Base-by-base conservation (phyloP, 2,797 vertebrate species). In the Sus cebifrons region DNA sequence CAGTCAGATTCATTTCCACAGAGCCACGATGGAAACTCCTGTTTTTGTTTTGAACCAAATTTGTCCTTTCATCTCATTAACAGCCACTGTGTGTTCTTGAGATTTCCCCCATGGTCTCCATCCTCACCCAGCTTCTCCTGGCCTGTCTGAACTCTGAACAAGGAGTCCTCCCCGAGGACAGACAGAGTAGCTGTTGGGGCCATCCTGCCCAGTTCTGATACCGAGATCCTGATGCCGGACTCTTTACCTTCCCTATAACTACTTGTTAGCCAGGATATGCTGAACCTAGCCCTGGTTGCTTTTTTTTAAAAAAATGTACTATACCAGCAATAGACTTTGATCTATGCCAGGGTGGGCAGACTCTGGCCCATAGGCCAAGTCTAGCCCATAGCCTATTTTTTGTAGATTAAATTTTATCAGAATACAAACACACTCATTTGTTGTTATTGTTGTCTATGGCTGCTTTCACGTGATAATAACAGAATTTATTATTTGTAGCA, bases 401-500 rank as follows among this genome's bases (percentile, higher is more conserved):
- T 32, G 21, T 52, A 73, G 77, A 25, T 77, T 64, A 92, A 85
- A n/a, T 79, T 44, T 62, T 89, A 40, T 17, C 93, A 75, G 86
- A 86, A 64, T 71, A 74, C 23, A 96, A 77, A 56, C 23, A 27
- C 25, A n/a, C 64, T 86, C 1, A 6, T 49, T 49, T 88, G 27
- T 78, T 15, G 32, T 32, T n/a, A n/a, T n/a, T 58, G 67, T 49
- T 83, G 8, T 83, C 20, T 78, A 6, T 89, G 40, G 11, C 36
- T 96, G 29, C 15, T 88, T 94, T 90, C 14, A 27, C 6, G 11
- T 20, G 18, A 32, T 27, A 67, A 64, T 21, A 56, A n/a, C 14
- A 52, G 16, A 86, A 29, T 87, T 94, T 32, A 54, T 77, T 54
- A 82, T 94, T 82, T 91, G 87, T 25, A 71, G 29, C n/a, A 92